These are phyloP conservation scores for Malurus elegans DNA, from an alignment of 2,113 vertebrate genomes.

Conservation along the genomic window DNA sequence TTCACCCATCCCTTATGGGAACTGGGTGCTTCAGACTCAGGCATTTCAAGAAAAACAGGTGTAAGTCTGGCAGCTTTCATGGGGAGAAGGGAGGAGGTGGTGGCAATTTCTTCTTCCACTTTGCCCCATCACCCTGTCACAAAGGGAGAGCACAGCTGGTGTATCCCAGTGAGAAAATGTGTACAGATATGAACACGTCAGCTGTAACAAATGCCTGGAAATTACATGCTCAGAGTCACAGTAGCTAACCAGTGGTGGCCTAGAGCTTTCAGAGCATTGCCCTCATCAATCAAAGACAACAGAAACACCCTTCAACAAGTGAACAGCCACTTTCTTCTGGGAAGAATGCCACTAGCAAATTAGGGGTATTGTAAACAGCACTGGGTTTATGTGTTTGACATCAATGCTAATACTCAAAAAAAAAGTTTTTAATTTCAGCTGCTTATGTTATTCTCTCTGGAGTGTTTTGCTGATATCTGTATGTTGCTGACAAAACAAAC, in stretches of 20 bases:
- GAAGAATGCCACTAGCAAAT: background rate
- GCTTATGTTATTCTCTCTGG: background rate
- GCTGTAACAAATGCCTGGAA: background rate
- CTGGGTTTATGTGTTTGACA: background rate
- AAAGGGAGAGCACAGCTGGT: background rate
- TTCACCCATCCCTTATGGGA: background rate
- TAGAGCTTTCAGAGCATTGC: background rate
- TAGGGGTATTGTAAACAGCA: background rate
- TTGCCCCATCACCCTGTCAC: fast-evolving
- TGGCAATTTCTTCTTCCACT: background rate
- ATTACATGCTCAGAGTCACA: background rate
- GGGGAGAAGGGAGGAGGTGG: background rate
- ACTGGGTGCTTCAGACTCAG: background rate
- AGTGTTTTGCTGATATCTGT: background rate
- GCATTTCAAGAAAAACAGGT: background rate
- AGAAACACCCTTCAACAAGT: background rate
- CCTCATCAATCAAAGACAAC: background rate
- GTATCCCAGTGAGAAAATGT: background rate
- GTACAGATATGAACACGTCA: background rate
- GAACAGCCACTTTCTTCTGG: background rate
- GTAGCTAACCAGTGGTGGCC: background rate
- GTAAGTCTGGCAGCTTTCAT: background rate
- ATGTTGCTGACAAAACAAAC: conserved; percentile 45
- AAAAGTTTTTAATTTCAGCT: background rate
- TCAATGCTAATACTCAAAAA: background rate